Evolutionary conservation across 2,797 vertebrate species (phyloP).

Genomic region (Clarias platycephalus): DNA sequence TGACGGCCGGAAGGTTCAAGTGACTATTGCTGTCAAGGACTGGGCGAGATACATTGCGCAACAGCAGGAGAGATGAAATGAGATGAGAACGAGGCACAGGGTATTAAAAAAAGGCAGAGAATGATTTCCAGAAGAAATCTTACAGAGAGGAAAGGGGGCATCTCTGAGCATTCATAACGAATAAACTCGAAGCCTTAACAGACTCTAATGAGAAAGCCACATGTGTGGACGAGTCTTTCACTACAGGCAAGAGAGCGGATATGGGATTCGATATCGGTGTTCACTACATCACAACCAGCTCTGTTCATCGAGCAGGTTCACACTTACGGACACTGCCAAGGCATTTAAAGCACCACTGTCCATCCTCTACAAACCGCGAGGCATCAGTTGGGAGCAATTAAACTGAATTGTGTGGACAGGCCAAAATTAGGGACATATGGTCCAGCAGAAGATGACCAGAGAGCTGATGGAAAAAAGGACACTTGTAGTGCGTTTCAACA

Average conservation of each 20-base stretch:
- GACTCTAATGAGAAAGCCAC: conserved; percentile 76
- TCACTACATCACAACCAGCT: conserved; percentile 30
- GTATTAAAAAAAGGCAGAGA: conserved; percentile 44
- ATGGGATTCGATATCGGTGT: conserved; percentile 11
- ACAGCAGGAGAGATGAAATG: neutral
- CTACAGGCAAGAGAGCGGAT: conserved; percentile 59
- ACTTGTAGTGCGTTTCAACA: neutral
- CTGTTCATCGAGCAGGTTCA: conserved; percentile 8
- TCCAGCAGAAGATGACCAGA: conserved; percentile 21
- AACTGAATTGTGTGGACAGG: conserved; percentile 20
- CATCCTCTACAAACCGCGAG: conserved; percentile 18
- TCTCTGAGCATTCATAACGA: conserved; percentile 23
- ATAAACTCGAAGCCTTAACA: conserved; percentile 40
- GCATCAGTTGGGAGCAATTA: conserved; percentile 33
- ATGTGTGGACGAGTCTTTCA: conserved; percentile 72
- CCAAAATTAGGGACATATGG: conserved; percentile 16
- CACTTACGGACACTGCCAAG: conserved; percentile 7
- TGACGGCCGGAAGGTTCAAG: conserved; percentile 58
- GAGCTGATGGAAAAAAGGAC: neutral
- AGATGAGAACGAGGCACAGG: conserved; percentile 48
- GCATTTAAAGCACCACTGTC: conserved; percentile 19
- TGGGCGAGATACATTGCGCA: conserved; percentile 56
- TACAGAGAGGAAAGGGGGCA: conserved; percentile 47
- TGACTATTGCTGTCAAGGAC: conserved; percentile 65
- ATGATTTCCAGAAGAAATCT: conserved; percentile 45